Percentiles rank a stretch among this genome's conserved stretches.
Evolutionary conservation across 2,113 vertebrate genomes (phyloP).

Genomic region (Hippocampus barbouri): DNA sequence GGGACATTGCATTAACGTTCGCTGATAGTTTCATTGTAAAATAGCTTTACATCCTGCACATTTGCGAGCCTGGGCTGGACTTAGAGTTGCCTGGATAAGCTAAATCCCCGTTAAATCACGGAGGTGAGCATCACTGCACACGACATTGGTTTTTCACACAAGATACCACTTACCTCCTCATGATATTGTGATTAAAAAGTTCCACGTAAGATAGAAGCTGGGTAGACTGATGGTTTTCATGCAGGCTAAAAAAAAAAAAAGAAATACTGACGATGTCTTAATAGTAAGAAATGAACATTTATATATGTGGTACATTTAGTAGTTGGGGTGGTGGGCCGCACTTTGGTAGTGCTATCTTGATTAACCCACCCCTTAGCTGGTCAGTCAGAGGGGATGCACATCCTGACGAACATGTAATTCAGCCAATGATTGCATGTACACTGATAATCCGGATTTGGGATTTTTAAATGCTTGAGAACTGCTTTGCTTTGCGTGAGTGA

Average conservation of each 20-base stretch:
- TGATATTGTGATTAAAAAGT: neutral
- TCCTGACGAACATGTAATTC: too few species aligned
- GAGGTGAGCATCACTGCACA: constrained; percentile 28
- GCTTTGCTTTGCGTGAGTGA: too few species aligned
- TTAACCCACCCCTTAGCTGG: too few species aligned
- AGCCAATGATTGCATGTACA: too few species aligned
- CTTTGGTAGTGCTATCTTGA: too few species aligned
- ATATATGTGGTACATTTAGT: too few species aligned
- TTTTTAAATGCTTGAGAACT: too few species aligned
- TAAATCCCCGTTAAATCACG: constrained; percentile 38
- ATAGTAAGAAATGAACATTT: too few species aligned
- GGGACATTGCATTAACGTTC: neutral
- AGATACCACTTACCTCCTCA: neutral
- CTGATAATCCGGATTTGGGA: too few species aligned
- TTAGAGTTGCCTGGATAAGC: constrained; percentile 35
- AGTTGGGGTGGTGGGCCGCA: too few species aligned
- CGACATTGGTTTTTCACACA: constrained; percentile 16
- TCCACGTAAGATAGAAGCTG: neutral
- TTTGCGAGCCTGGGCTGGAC: constrained; percentile 25
- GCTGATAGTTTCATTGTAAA: neutral
- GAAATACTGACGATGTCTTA: neutral
- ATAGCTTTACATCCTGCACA: constrained; percentile 32
- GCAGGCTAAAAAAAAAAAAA: neutral
- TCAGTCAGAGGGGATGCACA: too few species aligned
- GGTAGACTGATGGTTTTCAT: neutral